Conservation (phyloP, 1,140 invertebrate species). For the Aphidius gifuensis region DNA sequence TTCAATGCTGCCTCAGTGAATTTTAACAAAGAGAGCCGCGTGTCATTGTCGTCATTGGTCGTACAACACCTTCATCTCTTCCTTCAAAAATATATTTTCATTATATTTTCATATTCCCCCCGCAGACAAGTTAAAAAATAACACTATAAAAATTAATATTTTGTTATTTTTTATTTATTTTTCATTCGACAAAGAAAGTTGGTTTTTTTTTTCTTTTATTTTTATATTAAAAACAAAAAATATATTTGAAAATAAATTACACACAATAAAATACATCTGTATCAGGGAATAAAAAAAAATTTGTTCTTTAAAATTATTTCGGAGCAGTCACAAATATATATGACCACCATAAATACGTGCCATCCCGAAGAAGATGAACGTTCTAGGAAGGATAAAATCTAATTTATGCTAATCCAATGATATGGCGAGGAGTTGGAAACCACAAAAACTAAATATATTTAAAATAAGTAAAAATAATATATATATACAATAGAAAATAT, state of each 20-base stretch:
- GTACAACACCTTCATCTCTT: conserved; percentile 15
- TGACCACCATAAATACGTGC: conserved; percentile 25
- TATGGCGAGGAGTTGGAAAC: conserved; percentile 21
- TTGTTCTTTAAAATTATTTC: conserved; percentile 6
- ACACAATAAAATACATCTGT: too few species aligned
- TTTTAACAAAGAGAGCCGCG: conserved; percentile 23
- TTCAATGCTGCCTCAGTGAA: background rate
- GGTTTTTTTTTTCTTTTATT: too few species aligned
- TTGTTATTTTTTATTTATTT: too few species aligned
- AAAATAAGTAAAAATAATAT: conserved; percentile 8
- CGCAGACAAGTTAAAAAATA: background rate
- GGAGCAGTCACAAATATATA: conserved; percentile 19
- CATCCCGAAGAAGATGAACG: conserved; percentile 42
- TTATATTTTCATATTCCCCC: background rate
- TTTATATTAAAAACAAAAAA: background rate
- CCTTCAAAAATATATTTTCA: background rate
- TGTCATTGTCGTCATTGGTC: conserved; percentile 27
- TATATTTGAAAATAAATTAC: background rate
- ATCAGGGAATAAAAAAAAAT: conserved; percentile 3
- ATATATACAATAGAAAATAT: conserved; percentile 8
- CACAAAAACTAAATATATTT: conserved; percentile 36
- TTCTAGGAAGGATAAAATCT: conserved; percentile 57
- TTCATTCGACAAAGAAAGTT: too few species aligned
- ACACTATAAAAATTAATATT: conserved; percentile 1
- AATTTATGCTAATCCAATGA: conserved; percentile 55